Percentiles rank a stretch among this genome's conserved stretches.
Conservation (phyloP, 2,797 vertebrate genomes). For the Pitangus sulphuratus region DNA sequence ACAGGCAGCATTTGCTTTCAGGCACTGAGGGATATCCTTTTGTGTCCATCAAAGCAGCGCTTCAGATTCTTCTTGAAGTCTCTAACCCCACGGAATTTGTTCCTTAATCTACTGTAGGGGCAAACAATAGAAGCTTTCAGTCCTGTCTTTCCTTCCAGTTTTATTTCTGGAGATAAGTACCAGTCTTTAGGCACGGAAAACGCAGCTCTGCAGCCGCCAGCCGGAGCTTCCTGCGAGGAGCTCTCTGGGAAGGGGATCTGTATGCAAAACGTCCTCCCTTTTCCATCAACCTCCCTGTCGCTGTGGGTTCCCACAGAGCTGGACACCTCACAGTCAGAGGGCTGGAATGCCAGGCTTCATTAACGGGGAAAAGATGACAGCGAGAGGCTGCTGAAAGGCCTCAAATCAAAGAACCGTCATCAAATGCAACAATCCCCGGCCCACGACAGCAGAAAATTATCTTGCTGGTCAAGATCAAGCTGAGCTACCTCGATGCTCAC, state of each 20-base stretch:
- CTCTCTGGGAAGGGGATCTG: not conserved
- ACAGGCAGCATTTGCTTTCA: constrained; percentile 21
- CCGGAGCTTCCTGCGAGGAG: not conserved
- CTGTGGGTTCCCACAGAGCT: not conserved
- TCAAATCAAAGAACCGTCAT: not conserved
- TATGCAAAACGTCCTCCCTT: not conserved
- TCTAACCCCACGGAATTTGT: not conserved
- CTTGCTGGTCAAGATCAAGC: not conserved
- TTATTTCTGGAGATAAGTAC: not conserved
- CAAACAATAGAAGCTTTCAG: constrained; percentile 14
- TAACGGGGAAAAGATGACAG: not conserved
- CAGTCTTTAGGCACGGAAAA: not conserved
- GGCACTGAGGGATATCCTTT: not conserved
- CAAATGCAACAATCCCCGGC: not conserved
- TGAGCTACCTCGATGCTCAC: not conserved
- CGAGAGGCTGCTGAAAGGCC: not conserved
- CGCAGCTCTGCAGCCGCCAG: not conserved
- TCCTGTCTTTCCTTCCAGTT: not conserved
- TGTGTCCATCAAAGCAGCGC: not conserved
- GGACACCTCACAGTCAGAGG: not conserved
- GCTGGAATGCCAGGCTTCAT: not conserved
- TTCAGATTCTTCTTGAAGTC: not conserved
- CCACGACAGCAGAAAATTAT: not conserved
- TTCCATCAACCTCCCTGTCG: not conserved
- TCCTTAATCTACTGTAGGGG: not conserved